These are phyloP conservation scores for Hippocampus barbouri DNA, from an alignment of 2,113 vertebrate species.

Conservation along the genomic window DNA sequence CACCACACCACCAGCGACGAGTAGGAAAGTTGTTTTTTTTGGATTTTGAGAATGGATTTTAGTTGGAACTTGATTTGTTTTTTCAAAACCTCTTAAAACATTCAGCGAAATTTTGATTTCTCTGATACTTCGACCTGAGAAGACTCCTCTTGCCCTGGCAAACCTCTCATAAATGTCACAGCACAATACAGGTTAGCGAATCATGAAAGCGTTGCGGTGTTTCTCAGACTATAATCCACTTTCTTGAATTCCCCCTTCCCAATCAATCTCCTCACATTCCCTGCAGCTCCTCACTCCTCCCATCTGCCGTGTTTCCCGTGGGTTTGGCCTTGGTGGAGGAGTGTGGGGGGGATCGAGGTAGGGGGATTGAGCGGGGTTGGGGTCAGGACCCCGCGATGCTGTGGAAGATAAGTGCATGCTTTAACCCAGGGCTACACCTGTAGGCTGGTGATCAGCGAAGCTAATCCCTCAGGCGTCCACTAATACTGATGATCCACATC, in stretches of 20 bases:
- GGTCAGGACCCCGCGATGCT: slow-evolving; percentile 60
- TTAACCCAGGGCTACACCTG: slow-evolving; percentile 78
- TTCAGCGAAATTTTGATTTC: no score
- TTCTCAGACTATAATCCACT: background rate
- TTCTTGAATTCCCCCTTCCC: background rate
- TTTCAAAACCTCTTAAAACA: no score
- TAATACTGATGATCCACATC: slow-evolving; percentile 78
- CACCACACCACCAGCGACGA: no score
- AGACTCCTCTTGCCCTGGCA: no score
- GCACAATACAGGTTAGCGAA: background rate
- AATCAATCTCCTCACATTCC: slow-evolving; percentile 13
- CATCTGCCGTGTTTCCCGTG: slow-evolving; percentile 20
- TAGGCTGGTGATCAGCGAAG: slow-evolving; percentile 70
- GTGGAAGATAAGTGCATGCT: slow-evolving; percentile 71
- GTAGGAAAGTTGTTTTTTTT: no score
- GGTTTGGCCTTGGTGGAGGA: slow-evolving; percentile 14
- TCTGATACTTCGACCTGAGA: no score
- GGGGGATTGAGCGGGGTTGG: background rate
- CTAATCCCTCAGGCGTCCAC: slow-evolving; percentile 70
- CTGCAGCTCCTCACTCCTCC: slow-evolving; percentile 23
- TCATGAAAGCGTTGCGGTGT: no score
- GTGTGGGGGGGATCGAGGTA: slow-evolving; percentile 13
- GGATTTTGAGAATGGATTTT: no score
- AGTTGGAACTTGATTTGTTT: no score
- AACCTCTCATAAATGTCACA: no score